Evolutionary conservation across 2,888 invertebrate genomes (phyloP).

Genomic region (Luperina nickerlii): DNA sequence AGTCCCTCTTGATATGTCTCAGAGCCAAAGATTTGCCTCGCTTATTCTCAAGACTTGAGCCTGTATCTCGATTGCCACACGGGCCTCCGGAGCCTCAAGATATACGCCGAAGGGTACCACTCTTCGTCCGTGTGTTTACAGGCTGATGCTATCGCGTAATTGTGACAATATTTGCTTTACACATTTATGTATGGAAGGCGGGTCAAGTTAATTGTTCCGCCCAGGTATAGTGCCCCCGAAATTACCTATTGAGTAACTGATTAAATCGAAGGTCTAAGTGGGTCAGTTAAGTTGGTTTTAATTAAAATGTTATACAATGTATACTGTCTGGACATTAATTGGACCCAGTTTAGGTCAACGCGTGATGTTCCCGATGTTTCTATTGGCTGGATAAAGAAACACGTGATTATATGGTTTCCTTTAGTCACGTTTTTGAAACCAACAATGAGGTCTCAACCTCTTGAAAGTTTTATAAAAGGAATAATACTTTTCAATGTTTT

Average conservation of each 20-base stretch:
- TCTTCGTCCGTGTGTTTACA: conserved; percentile 85
- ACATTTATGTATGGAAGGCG: conserved; percentile 82
- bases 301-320: conserved; percentile 68
- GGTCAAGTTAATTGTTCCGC: conserved; percentile 80
- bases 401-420: conserved; percentile 6
- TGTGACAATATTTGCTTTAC: conserved; percentile 89
- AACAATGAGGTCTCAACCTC: not conserved
- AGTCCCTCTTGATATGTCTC: not conserved
- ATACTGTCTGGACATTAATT: conserved; percentile 58
- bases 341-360: conserved; percentile 39
- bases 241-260: conserved; percentile 78
- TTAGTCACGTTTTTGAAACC: conserved; percentile 44
- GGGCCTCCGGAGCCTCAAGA: conserved; percentile 78
- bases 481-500: conserved; percentile 32
- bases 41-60: conserved; percentile 68
- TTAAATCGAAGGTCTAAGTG: conserved; percentile 76
- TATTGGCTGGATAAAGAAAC: conserved; percentile 12
- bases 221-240: conserved; percentile 69
- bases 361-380: conserved; percentile 24
- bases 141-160: conserved; percentile 89
- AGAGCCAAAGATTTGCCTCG: conserved; percentile 42
- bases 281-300: conserved; percentile 66
- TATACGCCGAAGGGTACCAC: conserved; percentile 85
- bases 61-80: conserved; percentile 74
- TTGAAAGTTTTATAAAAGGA: conserved; percentile 11